These are phyloP conservation scores for Saturnia japonica DNA, from an alignment of 2,888 invertebrate species.

Conservation along the genomic window DNA sequence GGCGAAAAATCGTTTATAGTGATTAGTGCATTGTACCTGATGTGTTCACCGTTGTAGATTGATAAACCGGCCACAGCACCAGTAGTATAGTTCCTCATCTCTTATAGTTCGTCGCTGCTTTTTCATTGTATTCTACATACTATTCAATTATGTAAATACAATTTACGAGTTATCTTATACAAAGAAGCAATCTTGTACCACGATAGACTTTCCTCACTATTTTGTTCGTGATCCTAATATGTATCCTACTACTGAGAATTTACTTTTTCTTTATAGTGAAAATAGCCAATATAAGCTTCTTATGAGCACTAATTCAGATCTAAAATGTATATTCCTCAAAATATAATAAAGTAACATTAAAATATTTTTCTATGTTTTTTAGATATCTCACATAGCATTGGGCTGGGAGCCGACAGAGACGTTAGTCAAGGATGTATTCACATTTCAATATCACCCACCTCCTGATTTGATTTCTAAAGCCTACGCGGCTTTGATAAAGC, in stretches of 20 bases:
- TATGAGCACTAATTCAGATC: neutral
- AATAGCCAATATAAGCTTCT: neutral
- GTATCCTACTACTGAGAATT: neutral
- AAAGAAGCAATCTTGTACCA: neutral
- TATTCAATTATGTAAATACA: neutral
- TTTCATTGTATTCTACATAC: neutral
- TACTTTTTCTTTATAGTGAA: neutral
- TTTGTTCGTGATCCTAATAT: neutral
- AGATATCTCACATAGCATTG: constrained; percentile 88
- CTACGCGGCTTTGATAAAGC: constrained; percentile 84
- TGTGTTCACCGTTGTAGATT: neutral
- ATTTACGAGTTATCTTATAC: neutral
- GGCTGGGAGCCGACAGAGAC: constrained; percentile 85
- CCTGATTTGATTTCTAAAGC: constrained; percentile 84
- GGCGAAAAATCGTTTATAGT: neutral
- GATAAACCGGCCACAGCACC: neutral
- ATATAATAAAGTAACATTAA: neutral
- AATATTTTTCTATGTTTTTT: constrained; percentile 43
- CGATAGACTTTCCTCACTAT: neutral
- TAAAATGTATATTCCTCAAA: neutral
- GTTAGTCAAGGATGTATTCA: constrained; percentile 74
- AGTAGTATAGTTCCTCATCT: neutral
- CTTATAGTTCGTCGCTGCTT: neutral
- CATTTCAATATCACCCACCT: constrained; percentile 84
- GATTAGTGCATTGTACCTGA: no score